phyloP scores from a whole-genome alignment of 1,140 invertebrate genomes.

The Stegodyphus dumicola region DNA sequence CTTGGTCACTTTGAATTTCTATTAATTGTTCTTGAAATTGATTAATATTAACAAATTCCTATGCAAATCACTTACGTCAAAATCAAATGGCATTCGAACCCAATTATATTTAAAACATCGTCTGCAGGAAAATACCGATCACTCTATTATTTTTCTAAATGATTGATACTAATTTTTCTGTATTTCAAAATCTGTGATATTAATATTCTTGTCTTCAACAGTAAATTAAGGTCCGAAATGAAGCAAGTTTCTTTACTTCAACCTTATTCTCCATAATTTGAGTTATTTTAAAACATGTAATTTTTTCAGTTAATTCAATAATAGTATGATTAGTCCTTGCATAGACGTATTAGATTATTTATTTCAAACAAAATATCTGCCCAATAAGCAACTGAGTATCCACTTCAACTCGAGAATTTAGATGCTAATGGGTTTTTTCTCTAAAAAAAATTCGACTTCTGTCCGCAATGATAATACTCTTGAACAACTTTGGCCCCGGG shows the following conservation, averaged over 20 bases:
- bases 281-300: constrained; percentile 43
- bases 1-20: no score
- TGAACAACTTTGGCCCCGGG: constrained; percentile 23
- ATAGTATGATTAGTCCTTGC: constrained; percentile 36
- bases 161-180: constrained; percentile 4
- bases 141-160: constrained; percentile 19
- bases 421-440: constrained; percentile 22
- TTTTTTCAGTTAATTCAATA: constrained; percentile 32
- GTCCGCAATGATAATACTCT: constrained; percentile 29
- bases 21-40: no score
- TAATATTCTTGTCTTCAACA: constrained; percentile 27
- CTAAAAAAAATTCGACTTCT: constrained; percentile 35
- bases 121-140: constrained; percentile 18
- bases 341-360: constrained; percentile 33
- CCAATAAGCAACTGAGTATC: constrained; percentile 34
- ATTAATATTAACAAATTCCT: no score
- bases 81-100: no score
- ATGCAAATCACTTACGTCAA: no score
- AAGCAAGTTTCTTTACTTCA: constrained; percentile 23
- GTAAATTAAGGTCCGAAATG: constrained; percentile 18
- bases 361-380: constrained; percentile 35
- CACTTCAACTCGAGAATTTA: constrained; percentile 15
- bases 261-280: constrained; percentile 20
- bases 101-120: constrained; percentile 21
- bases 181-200: constrained; percentile 26